phyloP scores from a whole-genome alignment of 2,888 invertebrate genomes.

The Melanostoma scalare region DNA sequence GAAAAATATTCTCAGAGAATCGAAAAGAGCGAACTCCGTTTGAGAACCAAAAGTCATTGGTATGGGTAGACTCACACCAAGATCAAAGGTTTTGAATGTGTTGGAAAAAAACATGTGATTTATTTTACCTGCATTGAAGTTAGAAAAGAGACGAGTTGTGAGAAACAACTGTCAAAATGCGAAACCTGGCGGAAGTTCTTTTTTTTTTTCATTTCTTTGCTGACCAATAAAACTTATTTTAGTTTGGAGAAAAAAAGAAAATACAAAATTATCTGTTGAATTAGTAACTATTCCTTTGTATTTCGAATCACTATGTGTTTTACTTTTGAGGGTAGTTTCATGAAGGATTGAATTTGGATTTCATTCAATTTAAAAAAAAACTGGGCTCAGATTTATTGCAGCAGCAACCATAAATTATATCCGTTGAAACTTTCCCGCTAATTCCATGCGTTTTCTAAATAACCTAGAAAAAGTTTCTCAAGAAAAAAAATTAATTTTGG shows the following conservation, averaged over 20 bases:
- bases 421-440: no score
- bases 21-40: neutral
- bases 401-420: neutral
- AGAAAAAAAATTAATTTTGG: no score
- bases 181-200: neutral
- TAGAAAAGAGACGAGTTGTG: conserved; percentile 2
- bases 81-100: neutral
- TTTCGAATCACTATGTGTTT: no score
- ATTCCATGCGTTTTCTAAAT: no score
- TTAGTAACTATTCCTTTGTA: no score
- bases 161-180: conserved; percentile 7
- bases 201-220: neutral
- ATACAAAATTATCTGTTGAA: neutral
- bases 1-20: conserved; percentile 9
- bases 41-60: neutral
- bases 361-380: no score
- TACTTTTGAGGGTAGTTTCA: no score
- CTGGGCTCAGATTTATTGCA: neutral
- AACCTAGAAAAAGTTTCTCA: no score
- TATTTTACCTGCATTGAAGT: conserved; percentile 33
- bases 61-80: neutral
- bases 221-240: conserved; percentile 1
- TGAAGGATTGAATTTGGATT: no score
- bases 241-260: neutral
- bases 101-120: conserved; percentile 27